Evolutionary conservation across 2,797 vertebrate genomes (phyloP), one percentile per base, ranked within the genome.

Genomic region (Odontamblyopus lacepedii): DNA sequence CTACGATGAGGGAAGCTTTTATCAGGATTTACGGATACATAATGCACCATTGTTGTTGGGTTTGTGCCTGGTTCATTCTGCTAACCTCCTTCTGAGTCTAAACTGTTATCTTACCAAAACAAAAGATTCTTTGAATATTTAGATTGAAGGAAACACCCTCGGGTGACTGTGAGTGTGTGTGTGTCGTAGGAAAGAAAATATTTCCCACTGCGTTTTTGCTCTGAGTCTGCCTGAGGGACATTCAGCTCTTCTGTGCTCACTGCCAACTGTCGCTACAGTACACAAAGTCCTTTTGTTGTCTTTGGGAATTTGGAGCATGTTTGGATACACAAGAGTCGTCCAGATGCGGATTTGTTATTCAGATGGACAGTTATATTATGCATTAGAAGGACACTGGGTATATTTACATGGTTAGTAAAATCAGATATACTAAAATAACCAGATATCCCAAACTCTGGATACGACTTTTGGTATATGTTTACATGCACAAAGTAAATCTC

Each of bases 61-160:
- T 79, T 80, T 65, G 64, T 69, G 75, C 61, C 55, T 76, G 70
- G 70, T 67, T 77, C 73, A 55, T 56, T 61, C 77, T n/a, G 63
- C 78, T 64, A 69, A 23, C 78, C 71, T 82, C 70, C 77, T 74
- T 81, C 74, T 9, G 50, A 73, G 51, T 69, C 76, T 78, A 72
- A 90, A 88, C 80, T 81, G 78, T 87, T 87, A 88, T 90, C 85
- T 86, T 84, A 87, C 83, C 81, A 82, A 80, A 88, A 89, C 88
- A 89, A 86, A 83, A 72, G 80, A 85, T 87, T 89, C 83, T 87
- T 87, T 86, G 82, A 85, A 85, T 91, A 85, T 90, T 85, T 85
- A 77, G 79, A 83, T 87, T 65, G 55, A 76, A 76, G 82, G 84
- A 84, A 91, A 88, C 83, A 86, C 82, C 85, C 83, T 83, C 8